phyloP scores from a whole-genome alignment of 2,113 vertebrate species.

The Steatornis caripensis region DNA sequence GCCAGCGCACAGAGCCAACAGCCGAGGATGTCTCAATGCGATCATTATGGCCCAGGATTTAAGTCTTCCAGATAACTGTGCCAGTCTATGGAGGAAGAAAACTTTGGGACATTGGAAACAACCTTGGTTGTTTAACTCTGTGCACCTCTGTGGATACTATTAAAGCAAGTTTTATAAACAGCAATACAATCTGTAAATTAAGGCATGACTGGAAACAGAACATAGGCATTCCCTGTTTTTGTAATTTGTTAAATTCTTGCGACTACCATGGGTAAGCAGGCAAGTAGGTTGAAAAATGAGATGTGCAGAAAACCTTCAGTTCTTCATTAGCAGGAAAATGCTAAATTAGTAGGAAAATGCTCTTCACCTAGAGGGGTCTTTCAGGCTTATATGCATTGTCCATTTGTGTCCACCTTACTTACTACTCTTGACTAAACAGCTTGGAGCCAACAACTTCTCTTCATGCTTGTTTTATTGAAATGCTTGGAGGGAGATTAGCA shows the following conservation, averaged over 20 bases:
- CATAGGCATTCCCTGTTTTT: neutral
- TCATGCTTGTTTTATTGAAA: neutral
- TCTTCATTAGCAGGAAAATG: neutral
- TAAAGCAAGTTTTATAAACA: neutral
- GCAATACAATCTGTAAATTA: neutral
- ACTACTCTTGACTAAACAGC: neutral
- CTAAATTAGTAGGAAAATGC: neutral
- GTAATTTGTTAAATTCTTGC: neutral
- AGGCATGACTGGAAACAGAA: neutral
- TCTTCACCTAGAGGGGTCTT: neutral
- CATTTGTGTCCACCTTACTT: neutral
- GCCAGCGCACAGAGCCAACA: neutral
- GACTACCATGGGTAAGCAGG: neutral
- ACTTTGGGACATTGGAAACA: neutral
- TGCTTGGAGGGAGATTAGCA: neutral
- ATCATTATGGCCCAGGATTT: neutral
- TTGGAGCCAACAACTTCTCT: neutral
- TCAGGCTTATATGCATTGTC: neutral
- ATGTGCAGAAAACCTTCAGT: neutral
- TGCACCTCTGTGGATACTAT: neutral
- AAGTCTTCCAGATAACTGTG: neutral
- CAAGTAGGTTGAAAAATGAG: neutral
- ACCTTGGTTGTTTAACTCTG: neutral
- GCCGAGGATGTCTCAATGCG: neutral
- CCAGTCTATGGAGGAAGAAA: neutral